phyloP scores from a whole-genome alignment of 2,888 invertebrate species.

The Villa cingulata region DNA sequence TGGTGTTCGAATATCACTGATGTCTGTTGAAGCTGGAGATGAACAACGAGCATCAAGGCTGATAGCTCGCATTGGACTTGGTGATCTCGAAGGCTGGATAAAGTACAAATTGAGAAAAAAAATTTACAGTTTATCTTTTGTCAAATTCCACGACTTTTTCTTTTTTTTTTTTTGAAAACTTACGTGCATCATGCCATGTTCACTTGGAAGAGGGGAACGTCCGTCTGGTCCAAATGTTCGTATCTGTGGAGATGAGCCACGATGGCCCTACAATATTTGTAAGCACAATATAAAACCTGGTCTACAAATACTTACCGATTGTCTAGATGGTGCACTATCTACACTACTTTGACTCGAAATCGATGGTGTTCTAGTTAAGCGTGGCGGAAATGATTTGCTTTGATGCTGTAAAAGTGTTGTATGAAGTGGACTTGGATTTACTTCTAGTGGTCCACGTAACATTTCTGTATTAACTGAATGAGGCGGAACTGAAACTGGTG shows the following conservation, averaged over 20 bases:
- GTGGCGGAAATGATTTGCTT: slow-evolving; percentile 50
- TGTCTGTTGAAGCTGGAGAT: slow-evolving; percentile 39
- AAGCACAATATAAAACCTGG: slow-evolving; percentile 1
- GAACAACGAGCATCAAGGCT: slow-evolving; percentile 59
- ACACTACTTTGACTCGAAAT: slow-evolving; percentile 73
- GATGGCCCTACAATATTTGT: slow-evolving; percentile 44
- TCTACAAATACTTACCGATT: slow-evolving; percentile 29
- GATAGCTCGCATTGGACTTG: slow-evolving; percentile 66
- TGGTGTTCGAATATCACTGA: slow-evolving; percentile 40
- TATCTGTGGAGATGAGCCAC: slow-evolving; percentile 72
- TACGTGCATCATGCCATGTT: slow-evolving; percentile 21
- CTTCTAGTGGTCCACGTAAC: slow-evolving; percentile 40
- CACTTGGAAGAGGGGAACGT: slow-evolving; percentile 40
- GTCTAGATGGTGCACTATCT: slow-evolving; percentile 56
- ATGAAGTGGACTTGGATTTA: slow-evolving; percentile 42
- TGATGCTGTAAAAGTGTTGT: slow-evolving; percentile 50
- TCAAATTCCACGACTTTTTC: background rate
- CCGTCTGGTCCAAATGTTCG: slow-evolving; percentile 74
- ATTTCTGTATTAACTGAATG: slow-evolving; percentile 29
- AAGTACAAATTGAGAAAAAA: background rate
- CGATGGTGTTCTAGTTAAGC: slow-evolving; percentile 63
- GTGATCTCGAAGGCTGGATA: slow-evolving; percentile 35
- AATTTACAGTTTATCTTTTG: background rate
- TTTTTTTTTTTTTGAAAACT: slow-evolving; percentile 5
- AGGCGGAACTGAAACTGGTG: slow-evolving; percentile 36